Conservation (phyloP, 2,888 invertebrate species). For the Ormyrus thymus region DNA sequence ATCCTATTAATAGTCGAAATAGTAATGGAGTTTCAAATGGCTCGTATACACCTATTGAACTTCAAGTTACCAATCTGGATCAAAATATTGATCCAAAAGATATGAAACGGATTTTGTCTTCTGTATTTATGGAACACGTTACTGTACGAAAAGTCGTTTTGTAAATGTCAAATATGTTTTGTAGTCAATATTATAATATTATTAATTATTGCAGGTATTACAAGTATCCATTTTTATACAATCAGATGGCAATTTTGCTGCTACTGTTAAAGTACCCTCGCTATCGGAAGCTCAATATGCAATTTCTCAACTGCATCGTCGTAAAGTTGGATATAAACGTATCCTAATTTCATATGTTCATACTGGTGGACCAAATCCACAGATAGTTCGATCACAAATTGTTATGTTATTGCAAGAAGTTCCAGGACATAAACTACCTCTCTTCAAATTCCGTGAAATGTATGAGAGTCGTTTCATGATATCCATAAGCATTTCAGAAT, state of each 20-base stretch:
- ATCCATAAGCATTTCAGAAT: conserved; percentile 83
- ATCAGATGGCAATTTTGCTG: conserved; percentile 82
- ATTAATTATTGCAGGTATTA: conserved; percentile 74
- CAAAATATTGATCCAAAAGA: conserved; percentile 81
- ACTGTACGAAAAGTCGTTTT: conserved; percentile 75
- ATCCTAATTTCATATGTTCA: conserved; percentile 86
- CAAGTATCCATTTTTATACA: conserved; percentile 80
- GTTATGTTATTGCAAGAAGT: conserved; percentile 86
- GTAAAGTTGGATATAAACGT: conserved; percentile 87
- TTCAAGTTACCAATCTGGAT: conserved; percentile 84
- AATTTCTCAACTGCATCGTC: conserved; percentile 89
- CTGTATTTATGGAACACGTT: conserved; percentile 81
- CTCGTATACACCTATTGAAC: conserved; percentile 76
- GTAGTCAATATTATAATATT: not conserved
- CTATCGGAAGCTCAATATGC: conserved; percentile 84
- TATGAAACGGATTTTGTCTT: conserved; percentile 80
- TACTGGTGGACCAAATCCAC: conserved; percentile 80
- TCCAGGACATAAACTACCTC: conserved; percentile 83
- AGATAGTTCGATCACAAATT: conserved; percentile 82
- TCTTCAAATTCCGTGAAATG: conserved; percentile 88
- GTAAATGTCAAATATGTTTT: not conserved
- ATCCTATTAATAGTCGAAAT: conserved; percentile 69
- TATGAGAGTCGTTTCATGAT: conserved; percentile 88
- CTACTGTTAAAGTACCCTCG: conserved; percentile 83
- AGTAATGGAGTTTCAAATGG: conserved; percentile 62